Conservation (phyloP, 2,888 invertebrate genomes). For the Hermaeophaga mercurialis region DNA sequence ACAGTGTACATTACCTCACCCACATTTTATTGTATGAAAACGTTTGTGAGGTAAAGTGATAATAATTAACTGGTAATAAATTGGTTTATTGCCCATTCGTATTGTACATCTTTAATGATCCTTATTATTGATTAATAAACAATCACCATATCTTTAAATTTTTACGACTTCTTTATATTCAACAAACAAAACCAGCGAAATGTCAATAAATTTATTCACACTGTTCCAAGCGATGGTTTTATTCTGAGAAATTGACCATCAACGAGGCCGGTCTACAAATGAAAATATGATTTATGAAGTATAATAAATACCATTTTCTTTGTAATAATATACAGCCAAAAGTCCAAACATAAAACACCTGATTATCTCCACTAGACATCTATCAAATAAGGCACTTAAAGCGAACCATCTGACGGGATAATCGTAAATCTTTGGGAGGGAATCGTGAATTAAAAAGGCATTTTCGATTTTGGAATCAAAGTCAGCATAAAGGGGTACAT, state of each 20-base stretch:
- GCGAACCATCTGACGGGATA: slow-evolving; percentile 18
- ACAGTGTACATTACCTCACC: too few relatives aligned
- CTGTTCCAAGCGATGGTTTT: background rate
- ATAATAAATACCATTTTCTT: slow-evolving; percentile 31
- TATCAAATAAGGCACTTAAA: slow-evolving; percentile 26
- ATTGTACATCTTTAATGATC: too few relatives aligned
- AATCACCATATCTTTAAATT: too few relatives aligned
- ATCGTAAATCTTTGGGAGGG: slow-evolving; percentile 7
- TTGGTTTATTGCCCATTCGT: too few relatives aligned
- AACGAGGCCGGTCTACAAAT: slow-evolving; percentile 18
- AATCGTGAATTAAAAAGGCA: slow-evolving; percentile 20
- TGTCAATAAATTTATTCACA: slow-evolving; percentile 13
- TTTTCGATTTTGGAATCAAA: slow-evolving; percentile 7
- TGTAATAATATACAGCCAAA: slow-evolving; percentile 27
- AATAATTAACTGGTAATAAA: too few relatives aligned
- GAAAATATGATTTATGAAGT: slow-evolving; percentile 25
- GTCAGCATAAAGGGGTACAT: too few relatives aligned
- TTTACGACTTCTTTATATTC: too few relatives aligned
- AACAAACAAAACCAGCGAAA: background rate
- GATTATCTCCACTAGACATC: slow-evolving; percentile 27
- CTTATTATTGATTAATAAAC: too few relatives aligned
- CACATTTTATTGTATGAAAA: too few relatives aligned
- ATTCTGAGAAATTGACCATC: slow-evolving; percentile 15
- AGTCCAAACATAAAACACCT: slow-evolving; percentile 27
- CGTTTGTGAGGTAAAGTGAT: too few relatives aligned